Conservation (phyloP, 2,797 vertebrate species). For the Pterois miles region DNA sequence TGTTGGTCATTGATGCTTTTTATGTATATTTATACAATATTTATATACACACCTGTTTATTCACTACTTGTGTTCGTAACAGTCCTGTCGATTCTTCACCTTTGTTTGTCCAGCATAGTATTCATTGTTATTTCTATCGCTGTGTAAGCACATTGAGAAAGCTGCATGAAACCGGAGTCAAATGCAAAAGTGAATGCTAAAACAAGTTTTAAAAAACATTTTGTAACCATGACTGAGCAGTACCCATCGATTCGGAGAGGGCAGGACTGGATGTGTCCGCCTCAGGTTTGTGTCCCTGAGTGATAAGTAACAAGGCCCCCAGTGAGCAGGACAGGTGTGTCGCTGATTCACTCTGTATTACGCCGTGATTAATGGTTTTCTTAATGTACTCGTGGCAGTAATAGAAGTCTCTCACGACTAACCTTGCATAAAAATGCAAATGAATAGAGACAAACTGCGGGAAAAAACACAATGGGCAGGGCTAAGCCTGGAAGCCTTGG, state of each 20-base stretch:
- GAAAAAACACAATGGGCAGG: conserved; percentile 74
- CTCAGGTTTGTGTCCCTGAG: conserved; percentile 52
- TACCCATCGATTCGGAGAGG: conserved; percentile 45
- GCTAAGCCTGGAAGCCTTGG: conserved; percentile 75
- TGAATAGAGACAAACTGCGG: conserved; percentile 78
- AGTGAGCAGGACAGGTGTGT: conserved; percentile 74
- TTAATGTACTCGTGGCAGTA: conserved; percentile 82
- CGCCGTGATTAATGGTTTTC: conserved; percentile 84
- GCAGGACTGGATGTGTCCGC: conserved; percentile 36
- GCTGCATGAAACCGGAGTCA: too few species aligned
- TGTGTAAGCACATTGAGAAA: too few species aligned
- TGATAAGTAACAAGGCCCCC: conserved; percentile 65
- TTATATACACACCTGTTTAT: too few species aligned
- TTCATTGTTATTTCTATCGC: too few species aligned
- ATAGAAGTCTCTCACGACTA: conserved; percentile 80
- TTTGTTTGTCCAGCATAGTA: too few species aligned
- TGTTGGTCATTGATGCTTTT: too few species aligned
- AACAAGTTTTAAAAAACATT: conserved; percentile 6
- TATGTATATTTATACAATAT: too few species aligned
- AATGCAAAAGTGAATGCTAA: not conserved
- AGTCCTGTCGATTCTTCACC: too few species aligned
- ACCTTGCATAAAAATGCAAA: conserved; percentile 87
- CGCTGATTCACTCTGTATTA: conserved; percentile 75
- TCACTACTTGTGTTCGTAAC: too few species aligned
- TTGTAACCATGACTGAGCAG: not conserved